phyloP scores from a whole-genome alignment of 1,140 invertebrate genomes.

The Lasioglossum albipes region DNA sequence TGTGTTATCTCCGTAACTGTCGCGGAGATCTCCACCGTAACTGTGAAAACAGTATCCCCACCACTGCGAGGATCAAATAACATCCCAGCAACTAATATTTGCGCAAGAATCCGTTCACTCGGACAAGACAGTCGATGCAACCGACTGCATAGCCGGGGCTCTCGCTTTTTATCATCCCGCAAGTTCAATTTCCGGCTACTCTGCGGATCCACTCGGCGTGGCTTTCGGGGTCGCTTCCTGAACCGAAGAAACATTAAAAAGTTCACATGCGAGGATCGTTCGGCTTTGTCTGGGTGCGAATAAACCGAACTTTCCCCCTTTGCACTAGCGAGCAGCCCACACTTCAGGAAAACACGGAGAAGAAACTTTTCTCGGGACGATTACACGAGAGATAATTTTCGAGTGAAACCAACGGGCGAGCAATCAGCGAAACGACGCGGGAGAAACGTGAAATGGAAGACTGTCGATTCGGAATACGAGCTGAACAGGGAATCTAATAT shows the following conservation, averaged over 20 bases:
- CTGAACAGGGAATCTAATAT: constrained; percentile 61
- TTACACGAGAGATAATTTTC: constrained; percentile 51
- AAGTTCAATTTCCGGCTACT: constrained; percentile 24
- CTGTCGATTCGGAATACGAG: constrained; percentile 31
- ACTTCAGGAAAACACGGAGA: background rate
- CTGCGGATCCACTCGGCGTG: background rate
- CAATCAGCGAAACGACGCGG: constrained; percentile 51
- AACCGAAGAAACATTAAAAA: constrained; percentile 36
- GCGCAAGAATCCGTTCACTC: background rate
- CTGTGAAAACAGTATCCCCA: too few relatives aligned
- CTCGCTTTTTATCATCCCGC: background rate
- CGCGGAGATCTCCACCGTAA: too few relatives aligned
- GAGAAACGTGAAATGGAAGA: constrained; percentile 52
- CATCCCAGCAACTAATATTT: too few relatives aligned
- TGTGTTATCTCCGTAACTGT: too few relatives aligned
- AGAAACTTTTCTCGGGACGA: constrained; percentile 11
- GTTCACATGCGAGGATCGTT: constrained; percentile 22
- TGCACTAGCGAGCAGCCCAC: too few relatives aligned
- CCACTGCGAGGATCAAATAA: too few relatives aligned
- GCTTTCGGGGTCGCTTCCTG: constrained; percentile 1
- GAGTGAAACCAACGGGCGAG: constrained; percentile 40
- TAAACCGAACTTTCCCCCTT: background rate
- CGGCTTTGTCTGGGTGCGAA: background rate
- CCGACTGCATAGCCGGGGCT: background rate
- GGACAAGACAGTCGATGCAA: background rate